phyloP scores from a whole-genome alignment of 2,888 invertebrate species.

The Spatulosminthurus flaviceps region DNA sequence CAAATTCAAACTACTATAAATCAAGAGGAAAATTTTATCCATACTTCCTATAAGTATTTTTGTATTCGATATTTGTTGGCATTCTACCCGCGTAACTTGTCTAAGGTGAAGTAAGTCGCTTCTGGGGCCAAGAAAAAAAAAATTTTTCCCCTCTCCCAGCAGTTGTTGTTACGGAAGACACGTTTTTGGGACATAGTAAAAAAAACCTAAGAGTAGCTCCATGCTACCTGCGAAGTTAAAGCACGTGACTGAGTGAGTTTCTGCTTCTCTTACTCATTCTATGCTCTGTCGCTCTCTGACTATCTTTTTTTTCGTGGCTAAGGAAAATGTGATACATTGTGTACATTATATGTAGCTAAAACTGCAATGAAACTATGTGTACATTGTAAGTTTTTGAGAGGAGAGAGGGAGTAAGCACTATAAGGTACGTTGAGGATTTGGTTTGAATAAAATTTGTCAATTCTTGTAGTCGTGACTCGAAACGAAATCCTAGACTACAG shows the following conservation, averaged over 20 bases:
- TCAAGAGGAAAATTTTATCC: constrained; percentile 20
- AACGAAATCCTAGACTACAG: background rate
- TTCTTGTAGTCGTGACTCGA: background rate
- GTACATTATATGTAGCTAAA: too few species aligned
- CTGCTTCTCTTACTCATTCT: too few species aligned
- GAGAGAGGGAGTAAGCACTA: too few species aligned
- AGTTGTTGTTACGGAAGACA: background rate
- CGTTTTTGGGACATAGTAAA: background rate
- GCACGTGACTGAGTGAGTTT: too few species aligned
- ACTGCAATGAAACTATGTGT: too few species aligned
- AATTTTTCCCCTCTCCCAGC: background rate
- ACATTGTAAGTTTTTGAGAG: too few species aligned
- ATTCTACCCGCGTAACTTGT: background rate
- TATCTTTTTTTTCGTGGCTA: too few species aligned
- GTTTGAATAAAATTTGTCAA: constrained; percentile 27
- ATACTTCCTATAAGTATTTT: constrained; percentile 1
- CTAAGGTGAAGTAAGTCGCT: constrained; percentile 11
- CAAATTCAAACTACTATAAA: constrained; percentile 28
- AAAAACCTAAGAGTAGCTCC: too few species aligned
- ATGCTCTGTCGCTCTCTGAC: too few species aligned
- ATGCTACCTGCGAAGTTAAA: too few species aligned
- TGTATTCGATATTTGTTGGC: background rate
- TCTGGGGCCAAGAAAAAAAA: background rate
- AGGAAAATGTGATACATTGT: too few species aligned
- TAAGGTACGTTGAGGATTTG: constrained; percentile 3